These are phyloP conservation scores for Gadus macrocephalus DNA, from an alignment of 2,113 vertebrate genomes.

Conservation along the genomic window DNA sequence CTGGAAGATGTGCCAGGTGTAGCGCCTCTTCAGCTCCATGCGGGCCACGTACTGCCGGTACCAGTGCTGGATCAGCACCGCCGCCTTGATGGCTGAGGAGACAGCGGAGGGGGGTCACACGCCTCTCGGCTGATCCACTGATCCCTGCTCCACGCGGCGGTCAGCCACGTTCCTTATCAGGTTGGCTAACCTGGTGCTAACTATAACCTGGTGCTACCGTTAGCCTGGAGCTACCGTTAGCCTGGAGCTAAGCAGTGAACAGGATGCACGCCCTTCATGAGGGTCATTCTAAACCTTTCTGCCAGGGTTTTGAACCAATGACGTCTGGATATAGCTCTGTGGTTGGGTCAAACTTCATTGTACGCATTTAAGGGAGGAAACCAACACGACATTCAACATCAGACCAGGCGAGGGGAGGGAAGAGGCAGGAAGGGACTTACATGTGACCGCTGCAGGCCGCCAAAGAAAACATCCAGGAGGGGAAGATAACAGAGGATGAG, in stretches of 20 bases:
- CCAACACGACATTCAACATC: neutral
- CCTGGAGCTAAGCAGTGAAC: too few relatives aligned
- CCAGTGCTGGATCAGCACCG: conserved; percentile 87
- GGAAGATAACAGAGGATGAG: neutral
- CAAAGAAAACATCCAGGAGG: conserved; percentile 7
- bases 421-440: conserved; percentile 51
- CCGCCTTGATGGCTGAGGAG: conserved; percentile 80
- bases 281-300: too few relatives aligned
- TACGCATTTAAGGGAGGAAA: too few relatives aligned
- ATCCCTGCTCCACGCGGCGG: neutral
- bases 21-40: conserved; percentile 85
- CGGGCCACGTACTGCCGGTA: conserved; percentile 83
- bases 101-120: neutral
- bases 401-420: neutral
- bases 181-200: too few relatives aligned
- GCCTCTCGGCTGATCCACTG: neutral
- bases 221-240: too few relatives aligned
- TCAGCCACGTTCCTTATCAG: too few relatives aligned
- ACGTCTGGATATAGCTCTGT: too few relatives aligned
- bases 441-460: conserved; percentile 55
- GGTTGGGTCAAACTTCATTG: too few relatives aligned
- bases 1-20: conserved; percentile 94
- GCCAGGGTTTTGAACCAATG: too few relatives aligned
- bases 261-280: too few relatives aligned
- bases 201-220: too few relatives aligned